A percentile compares a stretch with the other conserved stretches of the same genome.
Evolutionary conservation across 2,113 vertebrate species (phyloP).

Genomic region (Cisticola juncidis): DNA sequence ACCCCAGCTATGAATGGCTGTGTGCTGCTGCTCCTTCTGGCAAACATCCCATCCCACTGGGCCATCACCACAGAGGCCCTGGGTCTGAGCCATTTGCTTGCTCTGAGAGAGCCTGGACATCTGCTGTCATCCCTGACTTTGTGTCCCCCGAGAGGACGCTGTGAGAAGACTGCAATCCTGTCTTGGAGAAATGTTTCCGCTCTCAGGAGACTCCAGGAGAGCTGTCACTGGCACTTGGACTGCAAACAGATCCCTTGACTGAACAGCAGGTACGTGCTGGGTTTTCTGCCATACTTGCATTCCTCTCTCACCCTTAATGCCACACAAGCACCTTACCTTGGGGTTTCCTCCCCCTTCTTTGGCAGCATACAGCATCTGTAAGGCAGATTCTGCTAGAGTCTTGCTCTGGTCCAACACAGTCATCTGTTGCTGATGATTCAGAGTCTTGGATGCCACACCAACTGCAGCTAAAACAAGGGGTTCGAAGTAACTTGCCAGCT

Average conservation of each 20-base stretch:
- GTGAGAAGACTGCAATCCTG: not conserved
- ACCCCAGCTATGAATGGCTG: fast-evolving
- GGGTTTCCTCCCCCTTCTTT: conserved; percentile 98
- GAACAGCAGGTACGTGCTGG: fast-evolving
- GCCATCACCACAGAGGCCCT: not conserved
- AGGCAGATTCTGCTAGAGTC: conserved; percentile 92
- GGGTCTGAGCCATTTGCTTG: not conserved
- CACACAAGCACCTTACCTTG: conserved; percentile 77
- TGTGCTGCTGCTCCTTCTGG: not conserved
- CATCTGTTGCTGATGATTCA: conserved; percentile 97
- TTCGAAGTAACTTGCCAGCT: conserved; percentile 95
- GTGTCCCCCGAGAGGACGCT: not conserved
- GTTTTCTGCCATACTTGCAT: not conserved
- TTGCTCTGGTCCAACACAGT: conserved; percentile 96
- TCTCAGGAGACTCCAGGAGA: not conserved
- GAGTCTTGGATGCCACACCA: conserved; percentile 90
- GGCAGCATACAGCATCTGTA: conserved; percentile 97
- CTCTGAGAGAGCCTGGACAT: not conserved
- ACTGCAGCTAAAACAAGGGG: conserved; percentile 91
- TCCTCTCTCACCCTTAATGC: not conserved
- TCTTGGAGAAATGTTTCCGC: not conserved
- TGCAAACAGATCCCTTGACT: not conserved
- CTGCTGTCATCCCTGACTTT: not conserved
- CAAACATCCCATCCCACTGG: not conserved
- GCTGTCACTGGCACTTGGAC: not conserved